These are phyloP conservation scores for Vandiemenella viatica DNA, from an alignment of 2,888 invertebrate genomes.

Conservation along the genomic window DNA sequence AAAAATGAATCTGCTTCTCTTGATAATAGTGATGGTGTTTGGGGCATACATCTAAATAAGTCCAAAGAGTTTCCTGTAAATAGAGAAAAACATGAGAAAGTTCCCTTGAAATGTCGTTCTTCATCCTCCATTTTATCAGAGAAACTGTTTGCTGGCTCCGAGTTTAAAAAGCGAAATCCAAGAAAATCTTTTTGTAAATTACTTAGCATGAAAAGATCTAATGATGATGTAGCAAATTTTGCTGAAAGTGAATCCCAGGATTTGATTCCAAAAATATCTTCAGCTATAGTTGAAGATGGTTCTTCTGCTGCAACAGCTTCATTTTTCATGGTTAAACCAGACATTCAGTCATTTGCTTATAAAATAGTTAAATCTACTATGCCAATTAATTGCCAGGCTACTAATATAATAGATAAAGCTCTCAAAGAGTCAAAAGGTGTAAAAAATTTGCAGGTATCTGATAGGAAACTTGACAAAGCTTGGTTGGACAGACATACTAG, in stretches of 20 bases:
- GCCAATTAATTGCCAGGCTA: conserved; percentile 1
- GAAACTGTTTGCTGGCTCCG: conserved; percentile 52
- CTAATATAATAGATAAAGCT: conserved; percentile 11
- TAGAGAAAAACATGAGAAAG: no score
- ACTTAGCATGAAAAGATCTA: conserved; percentile 7
- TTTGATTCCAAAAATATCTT: not conserved
- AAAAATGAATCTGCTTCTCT: conserved; percentile 6
- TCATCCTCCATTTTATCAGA: conserved; percentile 41
- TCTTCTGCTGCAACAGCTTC: not conserved
- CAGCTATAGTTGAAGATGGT: not conserved
- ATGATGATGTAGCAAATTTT: not conserved
- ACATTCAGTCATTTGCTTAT: no score
- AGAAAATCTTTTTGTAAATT: no score
- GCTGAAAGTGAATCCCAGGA: conserved; percentile 1
- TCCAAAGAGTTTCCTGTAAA: no score
- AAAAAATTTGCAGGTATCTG: not conserved
- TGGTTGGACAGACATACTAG: conserved; percentile 40
- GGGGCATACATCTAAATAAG: conserved; percentile 34
- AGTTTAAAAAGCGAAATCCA: conserved; percentile 60
- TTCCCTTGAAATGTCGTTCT: conserved; percentile 14
- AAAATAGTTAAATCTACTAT: not conserved
- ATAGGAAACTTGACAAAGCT: conserved; percentile 34
- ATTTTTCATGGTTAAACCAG: no score
- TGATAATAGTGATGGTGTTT: conserved; percentile 22
- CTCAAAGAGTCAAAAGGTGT: not conserved